Percentiles rank a stretch among this genome's conserved stretches.
phyloP scores from a whole-genome alignment of 2,797 vertebrate genomes.

The Hephaestus fuliginosus region DNA sequence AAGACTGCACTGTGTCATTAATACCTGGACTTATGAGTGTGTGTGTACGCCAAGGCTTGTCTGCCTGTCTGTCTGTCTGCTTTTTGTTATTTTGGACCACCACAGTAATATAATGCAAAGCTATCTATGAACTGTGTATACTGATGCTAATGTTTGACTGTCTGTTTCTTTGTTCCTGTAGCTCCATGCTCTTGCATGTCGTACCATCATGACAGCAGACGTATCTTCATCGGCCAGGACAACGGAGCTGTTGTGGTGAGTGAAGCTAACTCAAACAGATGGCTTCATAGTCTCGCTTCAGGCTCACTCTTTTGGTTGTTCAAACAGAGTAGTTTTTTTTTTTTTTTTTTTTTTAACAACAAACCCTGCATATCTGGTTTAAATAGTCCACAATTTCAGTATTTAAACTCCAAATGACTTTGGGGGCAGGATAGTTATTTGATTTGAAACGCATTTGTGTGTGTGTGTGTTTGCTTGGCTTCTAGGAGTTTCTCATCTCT shows the following conservation, averaged over 20 bases:
- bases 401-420: constrained; percentile 30
- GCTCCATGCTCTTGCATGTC: constrained; percentile 95
- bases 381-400: constrained; percentile 10
- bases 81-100: background rate
- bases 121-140: background rate
- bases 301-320: constrained; percentile 11
- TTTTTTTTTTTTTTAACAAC: background rate
- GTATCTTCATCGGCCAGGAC: constrained; percentile 98
- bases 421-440: constrained; percentile 6
- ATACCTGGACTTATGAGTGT: background rate
- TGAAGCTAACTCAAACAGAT: constrained; percentile 15
- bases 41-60: background rate
- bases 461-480: constrained; percentile 16
- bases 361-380: constrained; percentile 23
- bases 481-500: constrained; percentile 96
- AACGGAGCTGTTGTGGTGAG: constrained; percentile 96
- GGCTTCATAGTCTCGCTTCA: constrained; percentile 6
- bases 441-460: constrained; percentile 17
- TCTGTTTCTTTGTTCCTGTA: constrained; percentile 60
- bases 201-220: constrained; percentile 96
- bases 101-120: background rate
- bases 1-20: background rate
- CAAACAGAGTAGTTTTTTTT: background rate
- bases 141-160: background rate
- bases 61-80: background rate